Evolutionary conservation across 1,140 invertebrate genomes (phyloP), one percentile per base, ranked within the genome.

Genomic region (Nephila pilipes): DNA sequence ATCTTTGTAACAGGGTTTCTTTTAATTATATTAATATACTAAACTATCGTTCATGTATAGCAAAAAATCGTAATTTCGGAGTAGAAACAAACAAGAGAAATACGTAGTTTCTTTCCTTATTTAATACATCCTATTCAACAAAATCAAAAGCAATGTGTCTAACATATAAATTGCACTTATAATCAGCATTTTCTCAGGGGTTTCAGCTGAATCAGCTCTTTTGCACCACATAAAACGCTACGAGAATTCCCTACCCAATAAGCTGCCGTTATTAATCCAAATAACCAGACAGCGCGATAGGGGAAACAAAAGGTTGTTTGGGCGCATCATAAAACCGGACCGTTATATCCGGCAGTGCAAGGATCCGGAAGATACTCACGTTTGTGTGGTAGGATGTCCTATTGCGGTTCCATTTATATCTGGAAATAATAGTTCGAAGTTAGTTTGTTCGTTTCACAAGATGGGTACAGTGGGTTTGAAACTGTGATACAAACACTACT

Each of bases 381-480:
- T 29, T 29, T 4, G 65, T 18, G 14, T 14, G 69, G 36, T 75
- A 29, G 29, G 25, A 32, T 75, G 65, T 75, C 69, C 16, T 75
- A 36, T 75, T 75, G 69, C 69, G 25, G 29, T 75, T 32, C 32
- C 69, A 75, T 75, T 18, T 75, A 46, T 46, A 36, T 75, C 69
- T 75, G 69, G 69, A 32, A 75, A 75, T 36, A 75, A 75, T 32
- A 75, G 69, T 36, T 75, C 14, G 69, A 29, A 75, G 69, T 36
- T 75, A 75, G 69, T 75, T 22, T 36, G 69, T 5, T 32, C 29
- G 32, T 29, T 32, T 29, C 18, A 36, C 29, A 32, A 32, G 69
- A 18, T 75, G 69, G 29, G 32, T 36, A 29, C 29, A 14, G 2
- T 36, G 0, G 29, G 20, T 75, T 75, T 36, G 14, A 2, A 4